Evolutionary conservation across 2,888 invertebrate species (phyloP).

Genomic region (Oscheius sp.): DNA sequence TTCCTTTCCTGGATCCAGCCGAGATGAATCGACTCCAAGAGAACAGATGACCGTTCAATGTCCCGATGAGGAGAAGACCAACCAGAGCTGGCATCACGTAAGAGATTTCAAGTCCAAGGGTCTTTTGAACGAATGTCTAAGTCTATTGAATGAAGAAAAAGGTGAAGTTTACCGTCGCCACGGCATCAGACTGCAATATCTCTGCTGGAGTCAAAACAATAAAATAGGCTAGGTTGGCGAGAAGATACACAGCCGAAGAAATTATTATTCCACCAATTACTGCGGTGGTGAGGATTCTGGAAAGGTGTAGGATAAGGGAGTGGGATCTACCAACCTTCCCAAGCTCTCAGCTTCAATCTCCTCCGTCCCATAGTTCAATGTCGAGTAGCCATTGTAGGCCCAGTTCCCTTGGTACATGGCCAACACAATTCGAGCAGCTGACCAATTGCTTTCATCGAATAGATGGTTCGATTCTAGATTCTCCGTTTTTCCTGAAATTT

Average conservation of each 20-base stretch:
- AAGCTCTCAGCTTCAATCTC: conserved; percentile 53
- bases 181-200: conserved; percentile 50
- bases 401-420: conserved; percentile 59
- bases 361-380: conserved; percentile 58
- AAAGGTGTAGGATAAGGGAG: background rate
- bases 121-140: conserved; percentile 51
- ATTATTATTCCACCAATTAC: conserved; percentile 51
- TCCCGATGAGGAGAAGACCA: conserved; percentile 53
- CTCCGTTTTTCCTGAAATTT: conserved; percentile 30
- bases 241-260: conserved; percentile 49
- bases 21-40: conserved; percentile 56
- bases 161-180: conserved; percentile 50
- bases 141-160: background rate
- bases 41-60: conserved; percentile 55
- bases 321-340: conserved; percentile 37
- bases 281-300: conserved; percentile 51
- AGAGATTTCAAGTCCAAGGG: conserved; percentile 47
- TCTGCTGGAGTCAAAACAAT: conserved; percentile 50
- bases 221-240: conserved; percentile 53
- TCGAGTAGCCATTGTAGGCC: conserved; percentile 58
- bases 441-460: conserved; percentile 47
- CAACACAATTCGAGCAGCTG: conserved; percentile 46
- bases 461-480: conserved; percentile 41
- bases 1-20: conserved; percentile 50
- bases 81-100: conserved; percentile 56